Evolutionary conservation across 30 jellyfish, hydroid and myxozoan genomes (phyloP).

Genomic region (Turritopsis dohrnii): DNA sequence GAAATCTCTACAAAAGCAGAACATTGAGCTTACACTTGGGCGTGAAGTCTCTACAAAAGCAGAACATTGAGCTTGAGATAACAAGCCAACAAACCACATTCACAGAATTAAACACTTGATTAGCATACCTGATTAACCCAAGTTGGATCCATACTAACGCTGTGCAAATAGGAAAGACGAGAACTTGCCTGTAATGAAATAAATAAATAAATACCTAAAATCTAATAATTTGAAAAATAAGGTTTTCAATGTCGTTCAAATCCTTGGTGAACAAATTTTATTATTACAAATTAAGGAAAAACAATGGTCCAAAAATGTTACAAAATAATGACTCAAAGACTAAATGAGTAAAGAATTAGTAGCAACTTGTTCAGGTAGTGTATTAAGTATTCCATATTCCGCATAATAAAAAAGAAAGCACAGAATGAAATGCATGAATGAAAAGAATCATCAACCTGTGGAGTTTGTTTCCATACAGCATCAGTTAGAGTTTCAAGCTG

Average conservation of each 20-base stretch:
- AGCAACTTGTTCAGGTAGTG: too few relatives aligned
- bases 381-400: too few relatives aligned
- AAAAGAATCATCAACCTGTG: not conserved
- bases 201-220: too few relatives aligned
- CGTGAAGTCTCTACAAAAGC: constrained; percentile 50
- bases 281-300: too few relatives aligned
- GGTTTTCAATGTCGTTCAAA: too few relatives aligned
- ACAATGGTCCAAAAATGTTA: too few relatives aligned
- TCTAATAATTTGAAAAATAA: too few relatives aligned
- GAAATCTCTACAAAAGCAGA: constrained; percentile 43
- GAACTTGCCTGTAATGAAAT: not conserved
- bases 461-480: not conserved
- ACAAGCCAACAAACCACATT: constrained; percentile 42
- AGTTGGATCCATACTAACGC: not conserved
- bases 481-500: constrained; percentile 42
- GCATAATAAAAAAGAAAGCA: not conserved
- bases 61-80: too few relatives aligned
- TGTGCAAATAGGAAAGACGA: not conserved
- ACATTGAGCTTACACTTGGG: constrained; percentile 43
- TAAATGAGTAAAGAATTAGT: too few relatives aligned
- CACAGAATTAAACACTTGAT: not conserved
- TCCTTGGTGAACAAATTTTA: too few relatives aligned
- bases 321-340: too few relatives aligned
- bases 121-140: constrained; percentile 1
- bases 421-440: too few relatives aligned